Percentiles rank a stretch among this genome's conserved stretches.
phyloP scores from a whole-genome alignment of 2,113 vertebrate genomes.

The Sarotherodon lohbergeri region DNA sequence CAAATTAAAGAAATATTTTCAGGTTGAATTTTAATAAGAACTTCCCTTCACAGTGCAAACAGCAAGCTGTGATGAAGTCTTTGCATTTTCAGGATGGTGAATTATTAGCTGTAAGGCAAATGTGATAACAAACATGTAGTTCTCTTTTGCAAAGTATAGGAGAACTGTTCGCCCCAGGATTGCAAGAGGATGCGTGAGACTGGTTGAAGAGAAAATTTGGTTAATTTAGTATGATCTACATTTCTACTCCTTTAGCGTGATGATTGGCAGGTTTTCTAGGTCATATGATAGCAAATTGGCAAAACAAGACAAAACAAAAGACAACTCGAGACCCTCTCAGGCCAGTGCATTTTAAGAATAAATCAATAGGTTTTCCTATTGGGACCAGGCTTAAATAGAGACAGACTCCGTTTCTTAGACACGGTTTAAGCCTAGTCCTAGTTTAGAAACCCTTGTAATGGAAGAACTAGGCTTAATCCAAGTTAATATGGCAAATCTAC shows the following conservation, averaged over 20 bases:
- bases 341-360: not conserved
- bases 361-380: not conserved
- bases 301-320: not conserved
- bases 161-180: conserved; percentile 4
- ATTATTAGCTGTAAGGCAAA: conserved; percentile 37
- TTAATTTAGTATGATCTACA: not conserved
- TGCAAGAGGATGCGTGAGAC: not conserved
- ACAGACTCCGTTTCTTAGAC: rapidly evolving
- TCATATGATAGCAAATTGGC: not conserved
- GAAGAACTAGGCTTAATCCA: not conserved
- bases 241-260: not conserved
- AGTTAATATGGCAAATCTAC: not conserved
- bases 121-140: conserved; percentile 48
- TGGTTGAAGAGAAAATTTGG: not conserved
- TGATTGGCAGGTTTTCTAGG: not conserved
- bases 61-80: not conserved
- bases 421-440: not conserved
- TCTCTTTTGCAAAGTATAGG: conserved; percentile 22
- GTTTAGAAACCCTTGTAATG: not conserved
- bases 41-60: not conserved
- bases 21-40: conserved; percentile 5
- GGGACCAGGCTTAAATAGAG: not conserved
- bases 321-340: not conserved
- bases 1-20: conserved; percentile 6
- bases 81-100: conserved; percentile 5